Conservation (phyloP, 2,888 invertebrate species). For the Drosophila lacicola region DNA sequence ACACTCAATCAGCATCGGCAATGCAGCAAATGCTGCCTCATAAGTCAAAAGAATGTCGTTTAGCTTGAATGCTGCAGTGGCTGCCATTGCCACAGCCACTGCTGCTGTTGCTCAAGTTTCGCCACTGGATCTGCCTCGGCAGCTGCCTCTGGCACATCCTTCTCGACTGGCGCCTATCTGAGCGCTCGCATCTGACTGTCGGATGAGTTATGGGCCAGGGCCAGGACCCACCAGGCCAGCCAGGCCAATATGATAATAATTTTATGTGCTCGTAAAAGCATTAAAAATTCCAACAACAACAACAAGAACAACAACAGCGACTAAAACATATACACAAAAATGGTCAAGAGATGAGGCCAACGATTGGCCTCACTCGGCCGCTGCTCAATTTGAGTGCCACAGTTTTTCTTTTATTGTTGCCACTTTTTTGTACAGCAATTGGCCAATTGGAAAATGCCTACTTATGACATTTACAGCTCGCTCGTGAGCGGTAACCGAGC, state of each 20-base stretch:
- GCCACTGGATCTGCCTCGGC: conserved; percentile 29
- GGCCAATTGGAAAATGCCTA: conserved; percentile 51
- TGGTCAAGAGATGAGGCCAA: conserved; percentile 30
- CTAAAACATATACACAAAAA: conserved; percentile 10
- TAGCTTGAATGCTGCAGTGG: conserved; percentile 59
- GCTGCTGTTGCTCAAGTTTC: conserved; percentile 55
- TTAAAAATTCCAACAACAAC: conserved; percentile 65
- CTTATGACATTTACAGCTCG: conserved; percentile 51
- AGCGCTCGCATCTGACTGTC: conserved; percentile 58
- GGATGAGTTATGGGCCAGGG: conserved; percentile 57
- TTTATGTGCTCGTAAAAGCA: conserved; percentile 77
- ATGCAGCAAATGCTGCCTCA: conserved; percentile 53
- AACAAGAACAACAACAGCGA: conserved; percentile 43
- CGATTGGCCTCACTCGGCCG: conserved; percentile 14
- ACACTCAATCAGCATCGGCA: conserved; percentile 67
- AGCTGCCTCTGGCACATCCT: conserved; percentile 28
- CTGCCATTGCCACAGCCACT: conserved; percentile 1
- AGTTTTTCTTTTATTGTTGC: conserved; percentile 24
- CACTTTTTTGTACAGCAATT: conserved; percentile 38
- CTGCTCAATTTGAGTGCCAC: conserved; percentile 26
- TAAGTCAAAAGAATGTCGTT: conserved; percentile 71
- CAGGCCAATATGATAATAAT: conserved; percentile 58
- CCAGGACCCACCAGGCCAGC: conserved; percentile 24
- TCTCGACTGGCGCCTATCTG: conserved; percentile 61
- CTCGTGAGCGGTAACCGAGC: conserved; percentile 8